These are phyloP conservation scores for Lutjanus campechanus DNA, from an alignment of 2,797 vertebrate species.

Conservation along the genomic window DNA sequence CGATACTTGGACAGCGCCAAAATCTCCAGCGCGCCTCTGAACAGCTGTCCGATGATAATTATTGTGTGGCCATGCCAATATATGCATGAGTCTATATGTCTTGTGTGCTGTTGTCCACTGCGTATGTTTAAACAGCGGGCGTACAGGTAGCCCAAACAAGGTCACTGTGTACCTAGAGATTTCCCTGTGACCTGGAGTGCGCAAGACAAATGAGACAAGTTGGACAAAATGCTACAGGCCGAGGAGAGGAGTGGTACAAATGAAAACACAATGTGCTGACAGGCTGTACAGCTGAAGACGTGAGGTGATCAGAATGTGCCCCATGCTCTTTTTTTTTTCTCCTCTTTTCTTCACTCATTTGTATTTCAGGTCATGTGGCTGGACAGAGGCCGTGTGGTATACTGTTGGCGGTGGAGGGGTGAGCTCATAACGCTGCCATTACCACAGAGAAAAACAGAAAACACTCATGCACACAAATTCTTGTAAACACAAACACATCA, in stretches of 20 bases:
- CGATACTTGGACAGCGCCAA: constrained; percentile 28
- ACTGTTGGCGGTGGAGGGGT: constrained; percentile 16
- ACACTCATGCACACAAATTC: constrained; percentile 31
- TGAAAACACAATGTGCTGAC: constrained; percentile 16
- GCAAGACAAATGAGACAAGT: constrained; percentile 13
- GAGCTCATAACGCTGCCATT: constrained; percentile 50
- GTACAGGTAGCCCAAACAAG: constrained; percentile 48
- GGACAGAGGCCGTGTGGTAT: constrained; percentile 27
- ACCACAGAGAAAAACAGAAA: constrained; percentile 63
- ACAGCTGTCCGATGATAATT: constrained; percentile 51
- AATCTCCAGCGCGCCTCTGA: constrained; percentile 58
- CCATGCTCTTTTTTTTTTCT: neutral
- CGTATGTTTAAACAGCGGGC: too few relatives aligned
- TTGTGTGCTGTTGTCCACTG: constrained; percentile 19
- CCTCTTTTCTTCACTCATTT: constrained; percentile 1
- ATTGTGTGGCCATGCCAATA: constrained; percentile 52
- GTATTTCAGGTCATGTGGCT: constrained; percentile 32
- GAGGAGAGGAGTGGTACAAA: neutral
- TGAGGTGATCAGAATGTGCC: constrained; percentile 12
- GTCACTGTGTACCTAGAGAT: constrained; percentile 51
- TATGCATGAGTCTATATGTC: neutral
- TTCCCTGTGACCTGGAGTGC: constrained; percentile 30
- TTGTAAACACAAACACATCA: constrained; percentile 68
- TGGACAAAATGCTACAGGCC: constrained; percentile 12
- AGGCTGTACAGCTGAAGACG: neutral